Evolutionary conservation across 2,888 invertebrate species (phyloP), one percentile per base, ranked within the genome.

Genomic region (Parnassius apollo): DNA sequence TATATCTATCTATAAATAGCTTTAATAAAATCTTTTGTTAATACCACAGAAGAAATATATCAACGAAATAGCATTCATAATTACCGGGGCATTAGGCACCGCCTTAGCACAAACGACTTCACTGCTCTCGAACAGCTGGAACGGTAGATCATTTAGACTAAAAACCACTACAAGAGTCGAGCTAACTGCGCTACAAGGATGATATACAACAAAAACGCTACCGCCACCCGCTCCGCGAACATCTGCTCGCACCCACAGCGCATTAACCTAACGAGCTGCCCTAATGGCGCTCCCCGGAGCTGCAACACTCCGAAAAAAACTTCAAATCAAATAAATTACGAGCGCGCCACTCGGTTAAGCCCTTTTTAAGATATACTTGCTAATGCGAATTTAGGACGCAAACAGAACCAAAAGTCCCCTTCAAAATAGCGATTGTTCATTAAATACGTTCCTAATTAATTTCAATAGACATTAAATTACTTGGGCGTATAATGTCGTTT

Each of bases 181-280:
- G 73, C 75, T 79, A 81, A 82, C 78, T 78, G 78, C 78, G 75
- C 76, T 77, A 78, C 77, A 75, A 73, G 74, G 76, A 83, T 88
- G 87, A 88, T 83, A 78, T 84, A 88, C 83, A 76, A 80, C 81
- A 87, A 86, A 88, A 89, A 87, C 86, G 75, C 74, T 75, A 67
- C 75, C 76, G 78, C 77, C 71, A 73, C 75, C 69, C 69, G 69
- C 59, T 51, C 76, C 70, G 70, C 73, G 78, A 83, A 80, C 91
- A 90, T 80, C 88, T 90, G 90, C 83, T 82, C 82, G 75, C 81
- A 83, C 88, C 85, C 83, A 77, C 80, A 83, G 77, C 83, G 83
- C 88, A 88, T 90, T 90, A 86, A 83, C 82, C 84, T 90, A 91
- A 91, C 90, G 91, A 91, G 89, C 85, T 78, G 78, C 79, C 84